Percentiles rank a stretch among this genome's conserved stretches.
Evolutionary conservation across 2,797 vertebrate species (phyloP).

Genomic region (Garrulus glandarius): DNA sequence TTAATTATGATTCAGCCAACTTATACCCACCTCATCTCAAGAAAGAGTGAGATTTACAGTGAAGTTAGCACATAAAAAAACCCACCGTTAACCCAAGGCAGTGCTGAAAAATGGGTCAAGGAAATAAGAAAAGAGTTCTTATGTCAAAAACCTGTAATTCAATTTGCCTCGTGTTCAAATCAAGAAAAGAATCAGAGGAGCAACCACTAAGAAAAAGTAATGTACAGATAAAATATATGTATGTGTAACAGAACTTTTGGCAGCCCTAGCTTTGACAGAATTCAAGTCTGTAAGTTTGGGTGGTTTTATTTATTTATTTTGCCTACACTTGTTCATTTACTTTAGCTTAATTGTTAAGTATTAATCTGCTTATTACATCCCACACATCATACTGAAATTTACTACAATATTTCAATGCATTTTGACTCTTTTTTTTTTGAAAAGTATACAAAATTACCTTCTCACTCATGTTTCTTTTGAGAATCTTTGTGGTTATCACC

Average conservation of each 20-base stretch:
- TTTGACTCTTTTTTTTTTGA: not conserved
- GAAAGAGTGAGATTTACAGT: not conserved
- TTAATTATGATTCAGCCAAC: not conserved
- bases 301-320: not conserved
- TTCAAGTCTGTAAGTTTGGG: not conserved
- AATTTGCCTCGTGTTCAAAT: not conserved
- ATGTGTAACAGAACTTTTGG: not conserved
- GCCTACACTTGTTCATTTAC: not conserved
- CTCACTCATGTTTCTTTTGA: not conserved
- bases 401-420: not conserved
- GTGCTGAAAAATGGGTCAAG: not conserved
- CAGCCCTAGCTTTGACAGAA: not conserved
- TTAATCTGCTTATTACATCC: not conserved
- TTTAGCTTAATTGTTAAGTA: not conserved
- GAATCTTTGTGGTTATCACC: not conserved
- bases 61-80: not conserved
- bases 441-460: not conserved
- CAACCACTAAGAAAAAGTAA: not conserved
- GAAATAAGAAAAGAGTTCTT: not conserved
- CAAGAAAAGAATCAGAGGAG: not conserved
- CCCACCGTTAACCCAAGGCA: not conserved
- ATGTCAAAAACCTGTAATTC: not conserved
- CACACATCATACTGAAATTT: not conserved
- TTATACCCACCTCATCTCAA: not conserved
- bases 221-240: not conserved